A percentile compares a stretch with the other conserved stretches of the same genome.
Evolutionary conservation across 92 coral and sea anemone species (phyloP).

Genomic region (Zoanthus sociatus): DNA sequence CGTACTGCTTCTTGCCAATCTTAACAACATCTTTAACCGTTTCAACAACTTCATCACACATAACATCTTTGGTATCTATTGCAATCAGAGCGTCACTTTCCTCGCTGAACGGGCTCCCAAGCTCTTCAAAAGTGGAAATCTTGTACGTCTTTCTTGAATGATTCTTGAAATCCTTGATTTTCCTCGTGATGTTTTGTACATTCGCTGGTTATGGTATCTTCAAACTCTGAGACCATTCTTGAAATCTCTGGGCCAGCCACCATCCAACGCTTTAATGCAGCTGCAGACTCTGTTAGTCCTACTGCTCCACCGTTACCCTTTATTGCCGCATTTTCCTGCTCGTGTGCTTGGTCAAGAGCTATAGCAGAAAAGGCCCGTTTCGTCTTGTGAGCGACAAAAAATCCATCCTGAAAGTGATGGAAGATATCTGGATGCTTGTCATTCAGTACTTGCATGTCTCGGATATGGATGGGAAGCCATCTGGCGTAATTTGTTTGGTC

Average conservation of each 20-base stretch:
- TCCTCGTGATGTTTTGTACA: conserved; percentile 17
- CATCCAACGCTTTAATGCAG: neutral
- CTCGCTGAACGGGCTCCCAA: too few species aligned
- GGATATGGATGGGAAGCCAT: too few species aligned
- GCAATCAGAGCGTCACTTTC: too few species aligned
- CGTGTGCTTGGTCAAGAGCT: neutral
- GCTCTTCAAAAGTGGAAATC: too few species aligned
- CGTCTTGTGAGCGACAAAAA: neutral
- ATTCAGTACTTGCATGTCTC: neutral
- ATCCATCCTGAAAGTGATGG: neutral
- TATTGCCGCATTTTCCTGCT: neutral
- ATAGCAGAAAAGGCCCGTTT: neutral
- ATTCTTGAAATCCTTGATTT: neutral
- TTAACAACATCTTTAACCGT: too few species aligned
- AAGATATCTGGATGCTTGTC: neutral
- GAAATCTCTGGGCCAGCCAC: conserved; percentile 29
- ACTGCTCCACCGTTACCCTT: conserved; percentile 49
- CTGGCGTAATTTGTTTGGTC: neutral
- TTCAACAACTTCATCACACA: too few species aligned
- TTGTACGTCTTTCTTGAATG: neutral
- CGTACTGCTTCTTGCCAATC: too few species aligned
- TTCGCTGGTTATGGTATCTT: neutral
- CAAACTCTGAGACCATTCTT: conserved; percentile 17
- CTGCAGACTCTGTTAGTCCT: conserved; percentile 52
- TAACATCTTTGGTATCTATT: too few species aligned